Evolutionary conservation across 2,888 invertebrate genomes (phyloP), one percentile per base, ranked within the genome.

Genomic region (Drosophila borborema): DNA sequence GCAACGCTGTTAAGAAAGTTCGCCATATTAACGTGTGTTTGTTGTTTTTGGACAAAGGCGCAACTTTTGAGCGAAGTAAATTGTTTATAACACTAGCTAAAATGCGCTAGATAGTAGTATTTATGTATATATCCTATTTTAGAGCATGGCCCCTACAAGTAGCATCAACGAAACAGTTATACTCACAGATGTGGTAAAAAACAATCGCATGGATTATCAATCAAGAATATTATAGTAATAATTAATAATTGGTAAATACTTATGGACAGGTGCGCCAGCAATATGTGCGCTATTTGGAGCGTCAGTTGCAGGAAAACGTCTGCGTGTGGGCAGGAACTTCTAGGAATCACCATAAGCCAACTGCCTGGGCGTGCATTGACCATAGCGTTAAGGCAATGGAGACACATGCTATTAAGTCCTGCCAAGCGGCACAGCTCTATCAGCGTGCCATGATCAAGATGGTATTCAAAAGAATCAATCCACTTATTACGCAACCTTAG

Each of bases 381-480:
- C 64, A 80, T 48, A 91, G 91, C 63, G 77, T 91, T 1, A 65
- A 76, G 12, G 7, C 76, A 3, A 72, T 92, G 55, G 93, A 92
- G 63, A 73, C 82, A 6, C 86, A 76, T 31, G 93, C 93, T 0
- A 67, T 92, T 0, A 84, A 89, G 56, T 84, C 91, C 1, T 90
- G 91, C 38, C 91, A 91, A 82, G 83, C 91, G 40, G 90, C 92
- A 0, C 89, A 88, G 23, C 64, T 91, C 1, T 92, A 92, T 72
- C 90, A 92, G 54, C 83, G 91, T 18, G 72, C 82, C 36, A 93
- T 93, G 92, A 71, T 92, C 4, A 91, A 92, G 74, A 92, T 90
- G 75, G 92, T 92, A 18, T 40, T 3, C 18, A 9, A 16, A 12
- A 31, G 4, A 3, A 16, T 16, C 12, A 3, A 16, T 16, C 12